A percentile compares a stretch with the other conserved stretches of the same genome.
phyloP scores from a whole-genome alignment of 2,888 invertebrate species.

The Drosophila stalkeri region DNA sequence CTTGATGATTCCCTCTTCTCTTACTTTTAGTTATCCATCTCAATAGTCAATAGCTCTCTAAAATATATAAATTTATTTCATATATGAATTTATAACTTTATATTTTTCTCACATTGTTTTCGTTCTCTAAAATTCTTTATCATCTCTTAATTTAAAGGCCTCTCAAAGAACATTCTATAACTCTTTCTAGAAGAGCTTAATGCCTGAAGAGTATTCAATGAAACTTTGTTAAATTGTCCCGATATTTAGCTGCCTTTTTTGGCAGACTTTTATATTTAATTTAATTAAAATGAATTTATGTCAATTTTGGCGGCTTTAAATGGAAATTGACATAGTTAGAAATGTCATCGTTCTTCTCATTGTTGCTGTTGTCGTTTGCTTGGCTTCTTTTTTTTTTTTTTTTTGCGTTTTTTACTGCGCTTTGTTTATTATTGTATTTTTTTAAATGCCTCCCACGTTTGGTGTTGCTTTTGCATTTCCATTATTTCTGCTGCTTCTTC shows the following conservation, averaged over 20 bases:
- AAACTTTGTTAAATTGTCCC: not conserved
- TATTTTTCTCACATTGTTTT: too few species aligned
- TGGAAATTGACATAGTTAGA: slow-evolving; percentile 68
- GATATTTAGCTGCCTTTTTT: slow-evolving; percentile 6
- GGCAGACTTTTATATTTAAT: slow-evolving; percentile 55
- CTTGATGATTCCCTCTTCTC: too few species aligned
- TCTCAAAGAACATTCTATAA: not conserved
- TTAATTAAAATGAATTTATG: slow-evolving; percentile 67
- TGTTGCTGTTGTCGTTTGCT: slow-evolving; percentile 31
- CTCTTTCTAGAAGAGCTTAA: not conserved
- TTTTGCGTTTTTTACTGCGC: slow-evolving; percentile 15
- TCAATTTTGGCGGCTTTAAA: slow-evolving; percentile 60
- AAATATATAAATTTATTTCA: too few species aligned
- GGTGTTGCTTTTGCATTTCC: slow-evolving; percentile 34
- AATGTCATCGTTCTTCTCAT: slow-evolving; percentile 34
- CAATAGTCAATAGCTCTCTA: too few species aligned
- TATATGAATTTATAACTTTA: too few species aligned
- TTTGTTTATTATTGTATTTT: slow-evolving; percentile 26
- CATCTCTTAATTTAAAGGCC: not conserved
- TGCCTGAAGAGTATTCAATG: not conserved
- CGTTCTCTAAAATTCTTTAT: too few species aligned
- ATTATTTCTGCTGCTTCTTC: slow-evolving; percentile 5
- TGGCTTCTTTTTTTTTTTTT: slow-evolving; percentile 48
- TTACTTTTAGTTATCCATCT: too few species aligned
- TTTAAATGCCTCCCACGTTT: slow-evolving; percentile 64